Evolutionary conservation across 2,797 vertebrate species (phyloP).

Genomic region (Sardinella longiceps): DNA sequence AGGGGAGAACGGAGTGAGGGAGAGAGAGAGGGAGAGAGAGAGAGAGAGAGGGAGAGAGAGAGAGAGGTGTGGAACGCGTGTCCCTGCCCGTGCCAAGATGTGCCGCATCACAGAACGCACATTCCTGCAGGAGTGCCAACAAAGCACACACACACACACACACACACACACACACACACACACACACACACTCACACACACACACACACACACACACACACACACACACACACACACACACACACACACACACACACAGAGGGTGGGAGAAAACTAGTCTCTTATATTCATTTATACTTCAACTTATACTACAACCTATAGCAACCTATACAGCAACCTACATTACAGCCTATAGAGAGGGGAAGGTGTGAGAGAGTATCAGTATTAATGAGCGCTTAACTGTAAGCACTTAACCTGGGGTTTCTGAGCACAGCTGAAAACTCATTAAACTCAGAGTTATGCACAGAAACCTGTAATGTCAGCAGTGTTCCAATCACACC

Average conservation of each 20-base stretch:
- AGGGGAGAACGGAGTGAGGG: conserved; percentile 43
- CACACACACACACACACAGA: no score
- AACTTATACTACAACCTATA: no score
- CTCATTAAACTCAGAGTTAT: neutral
- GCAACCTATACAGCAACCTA: neutral
- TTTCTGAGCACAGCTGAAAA: neutral
- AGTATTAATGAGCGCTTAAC: neutral
- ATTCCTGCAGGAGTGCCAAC: neutral
- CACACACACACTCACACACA: neutral
- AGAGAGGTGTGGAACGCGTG: neutral
- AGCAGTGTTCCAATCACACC: no score
- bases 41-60: conserved; percentile 19
- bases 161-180: neutral
- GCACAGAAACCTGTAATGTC: neutral
- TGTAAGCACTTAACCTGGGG: neutral
- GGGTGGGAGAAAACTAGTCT: no score
- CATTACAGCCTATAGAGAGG: neutral
- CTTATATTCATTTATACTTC: no score
- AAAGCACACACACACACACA: neutral
- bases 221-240: neutral
- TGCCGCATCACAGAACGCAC: neutral
- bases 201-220: neutral
- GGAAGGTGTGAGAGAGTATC: neutral
- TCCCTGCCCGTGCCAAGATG: neutral
- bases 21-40: conserved; percentile 18